Base-by-base conservation (phyloP, 2,113 vertebrate genomes). In the Takifugu flavidus region DNA sequence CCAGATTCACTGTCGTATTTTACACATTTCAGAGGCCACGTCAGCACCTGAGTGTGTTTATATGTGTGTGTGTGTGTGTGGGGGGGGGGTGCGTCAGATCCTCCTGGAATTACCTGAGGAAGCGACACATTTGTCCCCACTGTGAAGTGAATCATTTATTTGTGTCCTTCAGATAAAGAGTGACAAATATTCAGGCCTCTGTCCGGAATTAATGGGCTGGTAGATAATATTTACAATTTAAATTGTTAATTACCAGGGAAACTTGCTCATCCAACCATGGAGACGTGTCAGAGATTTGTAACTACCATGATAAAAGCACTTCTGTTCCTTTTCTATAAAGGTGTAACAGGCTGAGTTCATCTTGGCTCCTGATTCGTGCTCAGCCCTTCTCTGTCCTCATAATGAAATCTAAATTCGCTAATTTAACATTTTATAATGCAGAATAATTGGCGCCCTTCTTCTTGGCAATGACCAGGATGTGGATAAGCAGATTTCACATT, bases 131-230 rank as follows among this genome's bases (percentile, higher is more conserved):
- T 20, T 20, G 20, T 20, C 20, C 20, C 20, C 20, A 20, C 20
- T 20, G 20, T 20, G 20, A 20, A 20, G 20, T 20, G 20, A 20
- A 20, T 20, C 20, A 20, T 20, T 20, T 20, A 20, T 20, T 20
- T 20, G 20, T 20, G 20, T 20, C 20, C 20, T 20, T 56, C 6
- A 50, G 49, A 49, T 53, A 51, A 54, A 67, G 20, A 20, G 20
- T 20, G 20, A 20, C 20, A 20, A 20, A 20, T 20, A 20, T 20
- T 20, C 20, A 20, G 20, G 20, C 20, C 20, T 20, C 20, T 20
- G 66, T 60, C 77, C 77, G 78, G 61, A 75, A 67, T 58, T 49
- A 27, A 65, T 20, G 20, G 25, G 58, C 13, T 2, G 44, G 28
- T 26, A 31, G 28, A 68, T 61, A 62, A 10, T 56, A 53, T 71